Conservation (phyloP, 2,113 vertebrate species). For the Emydura subglobosa region DNA sequence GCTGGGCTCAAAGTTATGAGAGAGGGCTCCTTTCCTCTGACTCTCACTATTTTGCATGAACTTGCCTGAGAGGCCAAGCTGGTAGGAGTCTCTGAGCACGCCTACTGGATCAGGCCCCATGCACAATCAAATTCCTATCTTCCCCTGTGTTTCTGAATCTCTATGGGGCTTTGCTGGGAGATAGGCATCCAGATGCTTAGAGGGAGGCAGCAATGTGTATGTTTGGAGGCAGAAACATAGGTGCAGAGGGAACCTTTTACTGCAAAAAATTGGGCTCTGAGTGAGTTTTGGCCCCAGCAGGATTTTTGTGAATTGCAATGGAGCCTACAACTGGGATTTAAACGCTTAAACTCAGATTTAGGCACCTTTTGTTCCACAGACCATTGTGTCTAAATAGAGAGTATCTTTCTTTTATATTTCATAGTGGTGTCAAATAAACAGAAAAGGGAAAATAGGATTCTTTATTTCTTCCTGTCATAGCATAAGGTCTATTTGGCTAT, state of each 20-base stretch:
- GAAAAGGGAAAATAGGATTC: not conserved
- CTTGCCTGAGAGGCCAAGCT: not conserved
- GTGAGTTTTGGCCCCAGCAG: not conserved
- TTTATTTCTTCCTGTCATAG: not conserved
- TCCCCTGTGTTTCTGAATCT: not conserved
- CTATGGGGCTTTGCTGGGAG: not conserved
- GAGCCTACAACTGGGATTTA: not conserved
- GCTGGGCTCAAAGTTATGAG: not conserved
- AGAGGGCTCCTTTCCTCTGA: not conserved
- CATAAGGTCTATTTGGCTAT: not conserved
- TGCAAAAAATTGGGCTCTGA: not conserved
- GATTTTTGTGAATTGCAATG: not conserved
- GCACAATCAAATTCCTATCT: not conserved
- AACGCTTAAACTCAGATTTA: not conserved
- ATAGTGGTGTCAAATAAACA: not conserved
- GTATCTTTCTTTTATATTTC: constrained; percentile 24
- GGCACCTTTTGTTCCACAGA: not conserved
- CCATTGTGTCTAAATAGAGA: constrained; percentile 18
- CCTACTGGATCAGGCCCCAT: not conserved
- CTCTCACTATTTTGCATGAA: not conserved
- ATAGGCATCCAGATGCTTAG: not conserved
- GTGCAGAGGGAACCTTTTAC: not conserved
- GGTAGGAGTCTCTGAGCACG: not conserved
- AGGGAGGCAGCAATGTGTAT: not conserved
- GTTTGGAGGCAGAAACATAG: not conserved